Conservation (phyloP, 2,797 vertebrate species). For the Eremophila alpestris region DNA sequence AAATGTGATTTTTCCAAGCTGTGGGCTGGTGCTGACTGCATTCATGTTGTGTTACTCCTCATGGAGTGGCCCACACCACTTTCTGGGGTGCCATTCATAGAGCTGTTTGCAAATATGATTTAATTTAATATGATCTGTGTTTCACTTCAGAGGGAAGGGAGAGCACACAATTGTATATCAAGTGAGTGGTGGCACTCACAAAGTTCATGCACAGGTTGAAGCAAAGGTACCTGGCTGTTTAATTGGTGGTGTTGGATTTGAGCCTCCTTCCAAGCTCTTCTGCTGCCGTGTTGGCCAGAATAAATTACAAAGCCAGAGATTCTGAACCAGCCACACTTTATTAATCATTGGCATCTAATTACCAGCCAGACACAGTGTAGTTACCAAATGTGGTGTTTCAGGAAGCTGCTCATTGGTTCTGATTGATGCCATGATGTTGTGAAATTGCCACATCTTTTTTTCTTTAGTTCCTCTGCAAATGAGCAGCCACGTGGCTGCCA, state of each 20-base stretch:
- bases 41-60: not conserved
- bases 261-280: not conserved
- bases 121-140: not conserved
- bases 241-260: not conserved
- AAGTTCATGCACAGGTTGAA: not conserved
- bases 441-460: not conserved
- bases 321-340: not conserved
- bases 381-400: not conserved
- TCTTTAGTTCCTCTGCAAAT: not conserved
- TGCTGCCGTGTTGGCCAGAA: not conserved
- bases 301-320: not conserved
- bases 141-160: not conserved
- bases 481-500: not conserved
- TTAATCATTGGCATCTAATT: not conserved
- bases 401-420: slow-evolving; percentile 3
- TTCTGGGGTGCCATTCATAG: not conserved
- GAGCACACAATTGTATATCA: not conserved
- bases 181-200: not conserved
- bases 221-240: not conserved
- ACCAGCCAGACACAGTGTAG: not conserved
- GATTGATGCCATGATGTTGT: rapidly evolving
- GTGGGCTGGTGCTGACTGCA: not conserved
- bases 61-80: not conserved
- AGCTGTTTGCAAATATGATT: not conserved
- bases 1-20: not conserved